Evolutionary conservation across 2,888 invertebrate genomes (phyloP).

Genomic region (Celastrina argiolus): DNA sequence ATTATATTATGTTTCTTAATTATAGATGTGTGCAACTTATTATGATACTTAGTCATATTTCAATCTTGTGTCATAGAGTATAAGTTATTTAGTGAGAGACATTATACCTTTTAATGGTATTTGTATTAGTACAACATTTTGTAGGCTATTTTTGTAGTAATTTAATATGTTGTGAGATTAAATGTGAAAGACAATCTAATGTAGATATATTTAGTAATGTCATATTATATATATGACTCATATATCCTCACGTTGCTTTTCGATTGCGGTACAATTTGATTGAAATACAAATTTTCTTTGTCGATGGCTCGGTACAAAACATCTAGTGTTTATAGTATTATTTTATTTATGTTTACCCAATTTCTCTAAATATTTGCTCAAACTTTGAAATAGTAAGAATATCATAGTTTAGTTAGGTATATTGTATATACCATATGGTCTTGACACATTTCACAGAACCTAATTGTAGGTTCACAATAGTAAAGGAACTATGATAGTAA

Average conservation of each 20-base stretch:
- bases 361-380: not conserved
- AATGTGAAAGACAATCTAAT: not conserved
- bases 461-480: not conserved
- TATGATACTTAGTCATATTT: constrained; percentile 10
- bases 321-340: not conserved
- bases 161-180: constrained; percentile 9
- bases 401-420: not conserved
- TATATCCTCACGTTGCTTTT: not conserved
- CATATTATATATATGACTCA: not conserved
- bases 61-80: constrained; percentile 7
- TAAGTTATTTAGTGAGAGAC: not conserved
- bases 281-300: not conserved
- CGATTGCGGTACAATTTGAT: not conserved
- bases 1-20: not conserved
- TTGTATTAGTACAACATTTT: constrained; percentile 6
- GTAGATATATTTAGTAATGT: not conserved
- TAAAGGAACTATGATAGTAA: no score
- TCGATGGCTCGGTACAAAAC: no score
- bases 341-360: not conserved
- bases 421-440: no score
- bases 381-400: not conserved
- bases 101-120: not conserved
- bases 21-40: constrained; percentile 10
- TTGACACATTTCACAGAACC: no score
- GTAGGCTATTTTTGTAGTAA: constrained; percentile 10